These are phyloP conservation scores for Coelopa frigida DNA, from an alignment of 1,140 invertebrate species.

Conservation along the genomic window DNA sequence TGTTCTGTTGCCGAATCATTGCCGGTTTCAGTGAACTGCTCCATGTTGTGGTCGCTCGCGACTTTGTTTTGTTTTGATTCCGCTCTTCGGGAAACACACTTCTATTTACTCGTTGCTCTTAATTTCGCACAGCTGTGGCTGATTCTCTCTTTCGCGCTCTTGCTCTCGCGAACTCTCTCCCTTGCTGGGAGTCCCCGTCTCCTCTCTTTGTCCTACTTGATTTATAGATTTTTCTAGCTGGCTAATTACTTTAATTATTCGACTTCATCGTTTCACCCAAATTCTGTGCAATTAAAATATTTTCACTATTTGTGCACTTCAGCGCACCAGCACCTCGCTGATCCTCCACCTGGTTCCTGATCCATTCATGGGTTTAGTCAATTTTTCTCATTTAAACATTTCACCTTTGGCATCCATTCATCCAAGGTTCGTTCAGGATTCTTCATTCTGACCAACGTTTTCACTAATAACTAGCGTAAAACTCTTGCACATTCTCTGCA, in stretches of 20 bases:
- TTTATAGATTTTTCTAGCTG: constrained; percentile 17
- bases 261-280: not conserved
- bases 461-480: too few species aligned
- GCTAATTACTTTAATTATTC: constrained; percentile 5
- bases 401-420: too few species aligned
- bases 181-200: not conserved
- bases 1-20: too few species aligned
- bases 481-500: too few species aligned
- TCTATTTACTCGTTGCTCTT: constrained; percentile 5
- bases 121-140: too few species aligned
- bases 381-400: not conserved
- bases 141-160: not conserved
- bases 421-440: too few species aligned
- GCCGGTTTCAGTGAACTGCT: not conserved
- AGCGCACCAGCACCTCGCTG: not conserved
- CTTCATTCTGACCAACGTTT: too few species aligned
- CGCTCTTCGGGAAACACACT: not conserved
- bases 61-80: constrained; percentile 7
- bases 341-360: not conserved
- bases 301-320: constrained; percentile 7
- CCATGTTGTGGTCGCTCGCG: not conserved
- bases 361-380: not conserved
- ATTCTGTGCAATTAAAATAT: not conserved
- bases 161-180: constrained; percentile 9
- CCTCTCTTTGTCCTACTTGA: constrained; percentile 7